Conservation (phyloP, 1,140 invertebrate species). For the Tetragnatha versicolor region DNA sequence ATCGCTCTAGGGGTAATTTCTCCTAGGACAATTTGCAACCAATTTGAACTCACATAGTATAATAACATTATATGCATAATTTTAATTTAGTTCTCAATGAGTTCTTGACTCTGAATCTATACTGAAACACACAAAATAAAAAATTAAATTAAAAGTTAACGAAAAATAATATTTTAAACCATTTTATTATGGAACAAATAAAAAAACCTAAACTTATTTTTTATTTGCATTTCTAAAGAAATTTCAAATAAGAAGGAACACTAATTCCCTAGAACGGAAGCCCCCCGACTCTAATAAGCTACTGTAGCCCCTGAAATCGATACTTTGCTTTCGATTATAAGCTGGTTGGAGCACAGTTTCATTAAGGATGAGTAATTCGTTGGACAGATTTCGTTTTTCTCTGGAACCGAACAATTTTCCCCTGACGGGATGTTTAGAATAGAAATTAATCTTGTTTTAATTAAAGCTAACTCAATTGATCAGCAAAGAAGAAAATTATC, state of each 20-base stretch:
- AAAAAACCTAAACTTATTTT: neutral
- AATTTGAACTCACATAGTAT: no score
- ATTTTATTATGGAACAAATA: neutral
- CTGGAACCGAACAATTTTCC: slow-evolving; percentile 15
- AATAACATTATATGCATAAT: no score
- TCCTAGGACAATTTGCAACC: no score
- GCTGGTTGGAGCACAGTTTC: neutral
- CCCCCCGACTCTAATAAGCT: no score
- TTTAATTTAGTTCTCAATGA: no score
- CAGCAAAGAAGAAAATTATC: slow-evolving; percentile 22
- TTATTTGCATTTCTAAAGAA: no score
- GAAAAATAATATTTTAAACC: neutral
- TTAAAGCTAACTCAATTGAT: slow-evolving; percentile 23
- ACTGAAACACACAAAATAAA: no score
- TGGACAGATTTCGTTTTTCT: slow-evolving; percentile 32
- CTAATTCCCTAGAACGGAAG: no score
- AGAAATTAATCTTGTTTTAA: slow-evolving; percentile 33
- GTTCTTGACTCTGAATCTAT: no score
- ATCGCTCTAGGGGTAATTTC: no score
- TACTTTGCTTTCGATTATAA: slow-evolving; percentile 20
- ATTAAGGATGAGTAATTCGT: slow-evolving; percentile 9
- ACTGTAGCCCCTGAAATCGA: neutral
- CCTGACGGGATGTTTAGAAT: slow-evolving; percentile 17
- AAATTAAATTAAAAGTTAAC: neutral
- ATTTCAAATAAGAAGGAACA: no score